Evolutionary conservation across 2,888 invertebrate species (phyloP).

Genomic region (Synergus japonicus): DNA sequence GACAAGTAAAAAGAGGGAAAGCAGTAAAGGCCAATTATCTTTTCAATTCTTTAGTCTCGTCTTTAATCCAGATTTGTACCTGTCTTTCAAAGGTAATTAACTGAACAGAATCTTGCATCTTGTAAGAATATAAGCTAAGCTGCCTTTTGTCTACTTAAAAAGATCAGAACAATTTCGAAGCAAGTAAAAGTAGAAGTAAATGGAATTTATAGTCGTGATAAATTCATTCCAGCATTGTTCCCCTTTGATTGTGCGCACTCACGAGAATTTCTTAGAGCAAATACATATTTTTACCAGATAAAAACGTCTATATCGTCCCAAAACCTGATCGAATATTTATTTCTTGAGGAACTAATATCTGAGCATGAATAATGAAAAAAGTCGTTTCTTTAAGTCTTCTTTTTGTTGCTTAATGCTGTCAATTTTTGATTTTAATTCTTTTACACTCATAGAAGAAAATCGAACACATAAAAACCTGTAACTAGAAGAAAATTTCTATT

Average conservation of each 20-base stretch:
- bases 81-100: constrained; percentile 1
- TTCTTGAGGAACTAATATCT: not conserved
- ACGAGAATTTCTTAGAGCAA: not conserved
- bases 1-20: not conserved
- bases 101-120: not conserved
- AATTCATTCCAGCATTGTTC: constrained; percentile 1
- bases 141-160: not conserved
- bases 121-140: not conserved
- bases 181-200: not conserved
- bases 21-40: not conserved
- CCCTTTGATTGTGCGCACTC: not conserved
- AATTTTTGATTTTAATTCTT: too few relatives aligned
- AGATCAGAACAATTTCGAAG: not conserved
- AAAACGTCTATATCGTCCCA: not conserved
- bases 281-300: not conserved
- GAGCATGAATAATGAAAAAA: constrained; percentile 6
- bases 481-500: too few relatives aligned
- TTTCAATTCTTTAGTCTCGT: not conserved
- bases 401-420: too few relatives aligned
- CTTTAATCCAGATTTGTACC: constrained; percentile 17
- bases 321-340: constrained; percentile 14
- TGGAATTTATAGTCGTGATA: constrained; percentile 21
- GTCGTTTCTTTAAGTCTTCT: not conserved
- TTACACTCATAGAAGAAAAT: too few relatives aligned
- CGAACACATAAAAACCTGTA: too few relatives aligned